Conservation (phyloP, 1,140 invertebrate genomes). For the Diuraphis noxia region DNA sequence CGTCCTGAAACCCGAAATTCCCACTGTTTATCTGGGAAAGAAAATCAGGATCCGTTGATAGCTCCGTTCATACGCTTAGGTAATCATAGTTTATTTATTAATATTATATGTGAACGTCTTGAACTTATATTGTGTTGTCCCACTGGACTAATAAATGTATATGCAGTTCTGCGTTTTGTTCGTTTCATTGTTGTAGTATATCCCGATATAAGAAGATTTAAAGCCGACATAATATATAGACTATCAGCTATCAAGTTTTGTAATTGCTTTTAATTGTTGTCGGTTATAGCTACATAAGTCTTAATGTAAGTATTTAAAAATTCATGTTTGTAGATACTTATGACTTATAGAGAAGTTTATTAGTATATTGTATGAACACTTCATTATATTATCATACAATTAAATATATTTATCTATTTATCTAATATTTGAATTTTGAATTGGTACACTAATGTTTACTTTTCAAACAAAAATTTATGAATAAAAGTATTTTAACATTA, state of each 20-base stretch:
- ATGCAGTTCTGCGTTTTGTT: not conserved
- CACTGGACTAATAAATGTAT: not conserved
- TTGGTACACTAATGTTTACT: no score
- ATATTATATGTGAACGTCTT: no score
- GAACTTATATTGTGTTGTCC: no score
- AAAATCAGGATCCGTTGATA: slow-evolving; percentile 17
- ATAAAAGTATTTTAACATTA: no score
- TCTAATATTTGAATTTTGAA: no score
- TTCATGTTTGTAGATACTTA: no score
- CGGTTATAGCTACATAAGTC: not conserved
- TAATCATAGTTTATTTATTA: no score
- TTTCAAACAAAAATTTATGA: no score
- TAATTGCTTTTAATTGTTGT: not conserved
- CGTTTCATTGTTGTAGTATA: not conserved
- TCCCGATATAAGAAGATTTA: not conserved
- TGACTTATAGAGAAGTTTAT: no score
- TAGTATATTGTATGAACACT: no score
- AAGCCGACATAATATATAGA: not conserved
- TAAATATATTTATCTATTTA: no score
- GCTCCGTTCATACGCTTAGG: not conserved
- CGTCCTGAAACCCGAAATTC: not conserved
- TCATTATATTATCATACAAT: no score
- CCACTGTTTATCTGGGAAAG: not conserved
- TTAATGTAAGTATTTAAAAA: not conserved
- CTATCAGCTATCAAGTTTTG: not conserved